Evolutionary conservation across 2,113 vertebrate species (phyloP).

Genomic region (Platysternon megacephalum): DNA sequence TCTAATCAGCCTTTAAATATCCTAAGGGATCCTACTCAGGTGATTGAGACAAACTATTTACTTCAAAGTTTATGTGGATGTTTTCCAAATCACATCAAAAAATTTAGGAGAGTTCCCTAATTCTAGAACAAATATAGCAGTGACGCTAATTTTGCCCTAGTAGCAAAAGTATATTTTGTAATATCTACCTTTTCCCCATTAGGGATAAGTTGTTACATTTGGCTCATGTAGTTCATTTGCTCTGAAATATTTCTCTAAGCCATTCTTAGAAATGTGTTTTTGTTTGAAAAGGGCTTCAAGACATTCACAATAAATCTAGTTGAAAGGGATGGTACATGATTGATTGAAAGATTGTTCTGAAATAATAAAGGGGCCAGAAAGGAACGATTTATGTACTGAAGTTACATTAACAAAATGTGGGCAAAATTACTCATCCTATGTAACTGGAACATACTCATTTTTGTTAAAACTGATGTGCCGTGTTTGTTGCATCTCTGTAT

Average conservation of each 20-base stretch:
- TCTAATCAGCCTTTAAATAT: slow-evolving; percentile 44
- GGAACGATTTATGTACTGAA: not conserved
- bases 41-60: not conserved
- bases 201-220: not conserved
- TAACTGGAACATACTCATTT: not conserved
- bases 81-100: slow-evolving; percentile 14
- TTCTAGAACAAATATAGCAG: not conserved
- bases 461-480: not conserved
- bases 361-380: not conserved
- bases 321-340: not conserved
- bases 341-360: slow-evolving; percentile 14
- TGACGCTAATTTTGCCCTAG: not conserved
- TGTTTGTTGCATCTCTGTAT: not conserved
- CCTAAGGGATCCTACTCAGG: slow-evolving; percentile 11
- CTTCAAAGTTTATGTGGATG: slow-evolving; percentile 22
- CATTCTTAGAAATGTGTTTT: slow-evolving; percentile 20
- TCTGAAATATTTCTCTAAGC: not conserved
- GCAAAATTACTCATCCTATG: not conserved
- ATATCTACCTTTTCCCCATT: not conserved
- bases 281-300: slow-evolving; percentile 20
- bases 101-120: not conserved
- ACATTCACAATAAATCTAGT: not conserved
- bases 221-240: not conserved
- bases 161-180: not conserved
- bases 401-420: not conserved